A percentile compares a stretch with the other conserved stretches of the same genome.
These are phyloP conservation scores for Pachyseris speciosa DNA, from an alignment of 64 coral and sea anemone genomes.

Conservation along the genomic window DNA sequence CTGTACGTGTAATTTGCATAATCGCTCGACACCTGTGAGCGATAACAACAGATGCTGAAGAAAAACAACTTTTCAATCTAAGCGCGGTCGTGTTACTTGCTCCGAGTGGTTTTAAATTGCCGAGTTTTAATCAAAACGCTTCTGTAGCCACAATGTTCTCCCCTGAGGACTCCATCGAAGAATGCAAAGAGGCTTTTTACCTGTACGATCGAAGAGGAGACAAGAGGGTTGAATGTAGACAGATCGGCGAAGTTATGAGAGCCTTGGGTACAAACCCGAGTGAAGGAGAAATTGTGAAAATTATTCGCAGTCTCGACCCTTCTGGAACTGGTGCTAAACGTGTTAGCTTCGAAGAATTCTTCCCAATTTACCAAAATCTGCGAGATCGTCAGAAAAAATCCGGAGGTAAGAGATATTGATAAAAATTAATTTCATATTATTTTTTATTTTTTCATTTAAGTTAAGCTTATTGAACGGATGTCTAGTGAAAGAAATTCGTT, in stretches of 20 bases:
- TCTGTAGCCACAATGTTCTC: background rate
- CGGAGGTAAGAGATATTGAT: conserved; percentile 32
- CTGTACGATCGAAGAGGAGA: conserved; percentile 92
- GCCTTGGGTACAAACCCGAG: conserved; percentile 95
- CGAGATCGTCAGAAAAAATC: conserved; percentile 68
- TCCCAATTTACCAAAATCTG: conserved; percentile 83
- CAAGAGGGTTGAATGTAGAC: conserved; percentile 75
- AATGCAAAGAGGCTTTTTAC: conserved; percentile 68
- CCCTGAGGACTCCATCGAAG: conserved; percentile 29
- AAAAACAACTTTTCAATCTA: background rate
- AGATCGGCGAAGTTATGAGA: conserved; percentile 94
- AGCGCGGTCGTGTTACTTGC: background rate
- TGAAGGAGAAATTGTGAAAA: conserved; percentile 82
- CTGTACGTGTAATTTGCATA: background rate
- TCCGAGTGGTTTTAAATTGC: background rate
- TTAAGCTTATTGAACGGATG: background rate
- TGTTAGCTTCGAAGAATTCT: conserved; percentile 93
- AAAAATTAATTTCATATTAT: background rate
- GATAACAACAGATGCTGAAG: conserved; percentile 10
- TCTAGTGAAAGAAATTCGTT: too few relatives aligned
- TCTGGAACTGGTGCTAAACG: conserved; percentile 55
- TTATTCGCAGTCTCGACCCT: conserved; percentile 69
- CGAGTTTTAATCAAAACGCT: background rate
- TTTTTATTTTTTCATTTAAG: background rate
- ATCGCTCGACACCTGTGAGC: background rate